Evolutionary conservation across 1,140 invertebrate genomes (phyloP).

Genomic region (Triops cancriformis): DNA sequence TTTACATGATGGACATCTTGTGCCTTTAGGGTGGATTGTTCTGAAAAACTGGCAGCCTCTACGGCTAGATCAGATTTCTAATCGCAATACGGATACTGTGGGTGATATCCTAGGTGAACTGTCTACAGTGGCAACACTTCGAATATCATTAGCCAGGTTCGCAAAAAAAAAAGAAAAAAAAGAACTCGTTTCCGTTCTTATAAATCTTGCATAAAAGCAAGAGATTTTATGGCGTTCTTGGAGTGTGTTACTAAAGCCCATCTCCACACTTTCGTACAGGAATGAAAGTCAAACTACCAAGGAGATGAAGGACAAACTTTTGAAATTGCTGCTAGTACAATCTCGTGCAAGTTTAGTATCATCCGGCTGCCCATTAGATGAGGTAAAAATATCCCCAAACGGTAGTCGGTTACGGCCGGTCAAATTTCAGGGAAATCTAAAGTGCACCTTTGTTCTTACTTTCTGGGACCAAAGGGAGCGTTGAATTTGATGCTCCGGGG

Average conservation of each 20-base stretch:
- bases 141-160: conserved; percentile 75
- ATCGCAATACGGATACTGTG: conserved; percentile 72
- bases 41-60: conserved; percentile 91
- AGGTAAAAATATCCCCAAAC: conserved; percentile 53
- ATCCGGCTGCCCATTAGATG: conserved; percentile 84
- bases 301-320: conserved; percentile 87
- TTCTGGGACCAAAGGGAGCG: conserved; percentile 1
- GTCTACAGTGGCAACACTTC: conserved; percentile 77
- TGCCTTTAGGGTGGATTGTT: conserved; percentile 62
- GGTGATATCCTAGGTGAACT: conserved; percentile 87
- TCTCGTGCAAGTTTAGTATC: conserved; percentile 74
- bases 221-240: neutral
- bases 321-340: conserved; percentile 75
- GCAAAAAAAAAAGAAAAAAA: conserved; percentile 17
- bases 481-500: conserved; percentile 32
- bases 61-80: conserved; percentile 78
- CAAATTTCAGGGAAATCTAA: neutral
- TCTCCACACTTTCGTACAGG: conserved; percentile 14
- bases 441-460: neutral
- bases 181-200: neutral
- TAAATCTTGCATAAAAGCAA: conserved; percentile 22
- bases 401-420: neutral
- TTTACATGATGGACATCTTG: neutral
- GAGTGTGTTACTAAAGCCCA: neutral
- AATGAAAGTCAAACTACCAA: conserved; percentile 45